phyloP scores from a whole-genome alignment of 2,888 invertebrate genomes.

The Nemotelus pantherinus region DNA sequence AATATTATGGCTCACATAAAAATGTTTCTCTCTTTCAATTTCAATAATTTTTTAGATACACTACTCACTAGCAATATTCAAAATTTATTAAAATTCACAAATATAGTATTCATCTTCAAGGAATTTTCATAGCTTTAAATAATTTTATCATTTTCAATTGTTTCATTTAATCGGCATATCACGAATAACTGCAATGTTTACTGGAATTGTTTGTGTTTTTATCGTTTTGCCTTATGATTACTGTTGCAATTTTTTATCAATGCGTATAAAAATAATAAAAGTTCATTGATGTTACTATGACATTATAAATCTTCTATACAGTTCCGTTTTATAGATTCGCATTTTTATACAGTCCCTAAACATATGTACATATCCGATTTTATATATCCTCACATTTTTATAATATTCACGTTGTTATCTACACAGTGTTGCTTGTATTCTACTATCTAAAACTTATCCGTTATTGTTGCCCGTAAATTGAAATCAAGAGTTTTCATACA shows the following conservation, averaged over 20 bases:
- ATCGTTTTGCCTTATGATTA: conserved; percentile 18
- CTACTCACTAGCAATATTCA: conserved; percentile 32
- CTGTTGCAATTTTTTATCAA: conserved; percentile 31
- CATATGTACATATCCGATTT: conserved; percentile 41
- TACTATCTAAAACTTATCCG: conserved; percentile 37
- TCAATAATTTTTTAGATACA: conserved; percentile 14
- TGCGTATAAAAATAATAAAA: conserved; percentile 45
- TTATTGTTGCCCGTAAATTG: conserved; percentile 31
- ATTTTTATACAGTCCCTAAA: conserved; percentile 31
- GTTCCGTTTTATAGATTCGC: conserved; percentile 13
- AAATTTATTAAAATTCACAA: conserved; percentile 35
- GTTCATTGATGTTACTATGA: conserved; percentile 29
- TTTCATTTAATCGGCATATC: conserved; percentile 29
- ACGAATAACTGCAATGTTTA: not conserved
- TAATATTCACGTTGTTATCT: conserved; percentile 36
- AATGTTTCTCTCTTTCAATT: not conserved
- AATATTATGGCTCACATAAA: conserved; percentile 19
- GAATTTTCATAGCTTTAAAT: not conserved
- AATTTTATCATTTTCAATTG: not conserved
- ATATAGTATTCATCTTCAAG: conserved; percentile 1
- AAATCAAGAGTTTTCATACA: conserved; percentile 28
- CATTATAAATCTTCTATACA: conserved; percentile 24
- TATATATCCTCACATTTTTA: conserved; percentile 35
- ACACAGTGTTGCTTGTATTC: conserved; percentile 33
- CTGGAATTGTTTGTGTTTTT: conserved; percentile 19